Evolutionary conservation across 2,797 vertebrate species (phyloP).

Genomic region (Platyrinchus mystaceus): DNA sequence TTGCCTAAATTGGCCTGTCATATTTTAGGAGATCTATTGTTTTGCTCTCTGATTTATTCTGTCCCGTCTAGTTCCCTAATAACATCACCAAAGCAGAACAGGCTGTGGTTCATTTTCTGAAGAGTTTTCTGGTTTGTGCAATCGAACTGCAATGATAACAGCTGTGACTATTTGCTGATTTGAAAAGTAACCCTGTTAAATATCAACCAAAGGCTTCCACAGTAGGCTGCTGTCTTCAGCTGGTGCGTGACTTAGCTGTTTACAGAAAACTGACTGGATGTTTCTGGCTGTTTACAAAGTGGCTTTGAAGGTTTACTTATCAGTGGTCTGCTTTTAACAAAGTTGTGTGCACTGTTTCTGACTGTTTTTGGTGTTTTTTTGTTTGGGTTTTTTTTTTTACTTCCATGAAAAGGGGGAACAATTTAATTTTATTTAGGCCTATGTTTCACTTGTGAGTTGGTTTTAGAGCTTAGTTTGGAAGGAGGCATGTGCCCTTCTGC

Average conservation of each 20-base stretch:
- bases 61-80: not conserved
- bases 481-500: not conserved
- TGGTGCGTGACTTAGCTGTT: conserved; percentile 42
- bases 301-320: conserved; percentile 56
- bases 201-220: not conserved
- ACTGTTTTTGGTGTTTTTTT: not conserved
- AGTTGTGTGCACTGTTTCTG: not conserved
- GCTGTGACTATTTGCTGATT: not conserved
- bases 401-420: not conserved
- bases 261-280: conserved; percentile 48
- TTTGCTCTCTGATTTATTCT: not conserved
- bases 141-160: not conserved
- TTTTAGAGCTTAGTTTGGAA: not conserved
- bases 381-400: not conserved
- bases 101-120: not conserved
- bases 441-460: not conserved
- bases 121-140: not conserved
- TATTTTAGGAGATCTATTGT: not conserved
- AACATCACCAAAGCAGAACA: not conserved
- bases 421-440: not conserved
- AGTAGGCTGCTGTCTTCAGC: not conserved
- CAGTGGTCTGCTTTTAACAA: conserved; percentile 42
- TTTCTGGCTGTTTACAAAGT: conserved; percentile 68
- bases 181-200: conserved; percentile 32
- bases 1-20: not conserved